These are phyloP conservation scores for Zaprionus vittiger DNA, from an alignment of 1,140 invertebrate species.

Conservation along the genomic window DNA sequence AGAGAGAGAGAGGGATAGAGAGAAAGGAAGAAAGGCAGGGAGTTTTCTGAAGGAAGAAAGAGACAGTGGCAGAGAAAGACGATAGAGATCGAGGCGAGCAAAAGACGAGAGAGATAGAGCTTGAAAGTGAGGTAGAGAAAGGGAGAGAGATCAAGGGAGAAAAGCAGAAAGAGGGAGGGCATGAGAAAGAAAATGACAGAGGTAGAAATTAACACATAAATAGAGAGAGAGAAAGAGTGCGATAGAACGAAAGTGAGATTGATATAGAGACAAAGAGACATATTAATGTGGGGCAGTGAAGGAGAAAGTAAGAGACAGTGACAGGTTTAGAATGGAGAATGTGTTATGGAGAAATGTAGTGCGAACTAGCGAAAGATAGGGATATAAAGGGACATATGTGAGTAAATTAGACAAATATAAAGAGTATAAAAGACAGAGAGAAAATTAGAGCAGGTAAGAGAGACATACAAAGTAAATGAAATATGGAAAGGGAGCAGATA, in stretches of 20 bases:
- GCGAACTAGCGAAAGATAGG: too few relatives aligned
- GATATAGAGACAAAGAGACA: neutral
- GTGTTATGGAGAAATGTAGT: too few relatives aligned
- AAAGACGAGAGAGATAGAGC: neutral
- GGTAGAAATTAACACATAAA: neutral
- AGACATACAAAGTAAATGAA: too few relatives aligned
- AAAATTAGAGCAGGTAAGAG: too few relatives aligned
- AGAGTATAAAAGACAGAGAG: too few relatives aligned
- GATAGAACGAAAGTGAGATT: neutral
- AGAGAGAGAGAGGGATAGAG: neutral
- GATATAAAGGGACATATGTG: too few relatives aligned
- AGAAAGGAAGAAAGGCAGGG: neutral
- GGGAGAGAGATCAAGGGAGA: fast-evolving
- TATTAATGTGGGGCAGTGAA: too few relatives aligned
- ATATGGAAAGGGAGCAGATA: too few relatives aligned
- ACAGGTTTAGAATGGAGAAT: too few relatives aligned
- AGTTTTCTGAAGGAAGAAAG: neutral
- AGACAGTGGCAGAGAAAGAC: neutral
- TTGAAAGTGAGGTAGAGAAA: neutral
- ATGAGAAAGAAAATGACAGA: neutral
- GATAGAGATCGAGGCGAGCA: neutral
- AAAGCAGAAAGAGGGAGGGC: too few relatives aligned
- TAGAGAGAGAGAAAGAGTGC: neutral
- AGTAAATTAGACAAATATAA: too few relatives aligned
- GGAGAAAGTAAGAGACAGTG: too few relatives aligned